These are phyloP conservation scores for Alethe diademata DNA, from an alignment of 2,113 vertebrate genomes.

Conservation along the genomic window DNA sequence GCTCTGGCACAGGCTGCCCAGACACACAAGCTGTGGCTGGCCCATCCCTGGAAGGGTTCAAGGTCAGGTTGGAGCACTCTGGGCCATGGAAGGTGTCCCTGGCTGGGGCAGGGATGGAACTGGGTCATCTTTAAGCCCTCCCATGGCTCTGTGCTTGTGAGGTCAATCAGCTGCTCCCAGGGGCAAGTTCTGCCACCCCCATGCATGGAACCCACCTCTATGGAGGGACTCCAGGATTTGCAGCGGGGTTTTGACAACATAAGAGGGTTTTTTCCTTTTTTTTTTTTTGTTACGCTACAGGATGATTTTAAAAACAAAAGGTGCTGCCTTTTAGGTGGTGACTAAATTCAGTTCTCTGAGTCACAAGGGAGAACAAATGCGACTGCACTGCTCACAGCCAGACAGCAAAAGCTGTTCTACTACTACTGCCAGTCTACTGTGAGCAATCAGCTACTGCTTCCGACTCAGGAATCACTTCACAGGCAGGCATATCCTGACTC, in stretches of 20 bases:
- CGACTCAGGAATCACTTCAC: neutral
- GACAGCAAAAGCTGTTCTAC: conserved; percentile 17
- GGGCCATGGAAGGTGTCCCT: neutral
- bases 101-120: neutral
- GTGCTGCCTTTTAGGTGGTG: neutral
- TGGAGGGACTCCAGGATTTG: fast-evolving
- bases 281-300: neutral
- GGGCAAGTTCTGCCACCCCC: neutral
- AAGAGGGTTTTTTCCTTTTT: too few species aligned
- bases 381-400: neutral
- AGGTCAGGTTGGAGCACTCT: neutral
- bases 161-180: neutral
- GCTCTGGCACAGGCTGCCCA: neutral
- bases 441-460: conserved; percentile 27
- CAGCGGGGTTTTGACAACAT: fast-evolving
- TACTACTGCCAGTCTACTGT: neutral
- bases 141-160: neutral
- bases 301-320: conserved; percentile 4
- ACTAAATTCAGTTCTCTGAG: conserved; percentile 22
- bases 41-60: neutral
- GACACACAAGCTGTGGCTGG: neutral
- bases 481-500: neutral
- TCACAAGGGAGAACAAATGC: conserved; percentile 16
- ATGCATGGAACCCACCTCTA: fast-evolving
- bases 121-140: neutral